phyloP scores from a whole-genome alignment of 2,113 vertebrate species.

The Pseudorasbora parva region DNA sequence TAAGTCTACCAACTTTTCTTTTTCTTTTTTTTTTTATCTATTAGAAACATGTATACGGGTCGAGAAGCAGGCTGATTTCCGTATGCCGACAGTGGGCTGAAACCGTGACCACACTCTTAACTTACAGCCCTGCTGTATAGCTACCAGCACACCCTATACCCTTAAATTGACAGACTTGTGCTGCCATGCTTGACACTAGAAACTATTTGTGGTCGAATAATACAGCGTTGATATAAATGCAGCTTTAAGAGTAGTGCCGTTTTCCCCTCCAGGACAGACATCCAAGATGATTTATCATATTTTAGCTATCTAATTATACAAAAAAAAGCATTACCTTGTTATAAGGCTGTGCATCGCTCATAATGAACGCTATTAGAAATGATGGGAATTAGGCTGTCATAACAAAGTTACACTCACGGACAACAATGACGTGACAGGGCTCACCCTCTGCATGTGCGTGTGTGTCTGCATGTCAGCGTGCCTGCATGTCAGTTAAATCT shows the following conservation, averaged over 20 bases:
- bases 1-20: neutral
- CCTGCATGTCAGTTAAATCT: conserved; percentile 46
- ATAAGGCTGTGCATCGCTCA: conserved; percentile 9
- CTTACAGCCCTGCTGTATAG: conserved; percentile 36
- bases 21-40: neutral
- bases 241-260: neutral
- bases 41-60: neutral
- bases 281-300: neutral
- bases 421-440: conserved; percentile 34
- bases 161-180: conserved; percentile 40
- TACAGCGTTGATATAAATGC: neutral
- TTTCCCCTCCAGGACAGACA: neutral
- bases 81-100: conserved; percentile 27
- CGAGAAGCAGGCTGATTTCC: conserved; percentile 25
- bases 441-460: conserved; percentile 17
- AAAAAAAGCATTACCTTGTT: conserved; percentile 20
- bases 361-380: conserved; percentile 20
- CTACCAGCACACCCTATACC: conserved; percentile 12
- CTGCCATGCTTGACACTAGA: conserved; percentile 41
- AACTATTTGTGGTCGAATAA: conserved; percentile 30
- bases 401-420: conserved; percentile 30
- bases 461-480: conserved; percentile 41
- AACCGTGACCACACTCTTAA: conserved; percentile 40
- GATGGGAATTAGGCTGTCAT: conserved; percentile 20
- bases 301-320: conserved; percentile 18